phyloP scores from a whole-genome alignment of 2,888 invertebrate genomes.

The Pterostichus niger region DNA sequence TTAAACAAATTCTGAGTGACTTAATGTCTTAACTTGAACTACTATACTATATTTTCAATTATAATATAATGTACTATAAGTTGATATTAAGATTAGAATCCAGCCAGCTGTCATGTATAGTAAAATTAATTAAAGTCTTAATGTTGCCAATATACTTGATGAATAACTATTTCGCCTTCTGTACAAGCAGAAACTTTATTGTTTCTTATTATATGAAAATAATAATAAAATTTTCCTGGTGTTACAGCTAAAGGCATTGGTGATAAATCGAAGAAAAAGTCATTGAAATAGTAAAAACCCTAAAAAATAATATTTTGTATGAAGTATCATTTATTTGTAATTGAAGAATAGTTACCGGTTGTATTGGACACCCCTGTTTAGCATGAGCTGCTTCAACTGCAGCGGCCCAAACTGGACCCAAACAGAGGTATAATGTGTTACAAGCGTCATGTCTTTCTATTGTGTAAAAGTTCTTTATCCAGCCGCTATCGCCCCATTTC shows the following conservation, averaged over 20 bases:
- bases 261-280: background rate
- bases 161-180: background rate
- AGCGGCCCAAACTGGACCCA: background rate
- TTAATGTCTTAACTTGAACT: too few relatives aligned
- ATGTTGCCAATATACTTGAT: background rate
- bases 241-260: background rate
- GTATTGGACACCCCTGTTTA: conserved; percentile 11
- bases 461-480: background rate
- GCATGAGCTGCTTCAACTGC: background rate
- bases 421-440: background rate
- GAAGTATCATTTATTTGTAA: background rate
- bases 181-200: background rate
- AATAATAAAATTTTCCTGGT: background rate
- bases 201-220: background rate
- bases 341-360: background rate
- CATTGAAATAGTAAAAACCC: background rate
- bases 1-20: too few relatives aligned
- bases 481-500: background rate
- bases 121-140: too few relatives aligned
- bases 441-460: background rate
- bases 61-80: too few relatives aligned
- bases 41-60: too few relatives aligned
- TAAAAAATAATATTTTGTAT: background rate
- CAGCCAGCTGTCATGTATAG: too few relatives aligned
- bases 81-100: too few relatives aligned